Percentiles rank a stretch among this genome's conserved stretches.
Conservation (phyloP, 1,140 invertebrate genomes). For the Drosophila mayri region DNA sequence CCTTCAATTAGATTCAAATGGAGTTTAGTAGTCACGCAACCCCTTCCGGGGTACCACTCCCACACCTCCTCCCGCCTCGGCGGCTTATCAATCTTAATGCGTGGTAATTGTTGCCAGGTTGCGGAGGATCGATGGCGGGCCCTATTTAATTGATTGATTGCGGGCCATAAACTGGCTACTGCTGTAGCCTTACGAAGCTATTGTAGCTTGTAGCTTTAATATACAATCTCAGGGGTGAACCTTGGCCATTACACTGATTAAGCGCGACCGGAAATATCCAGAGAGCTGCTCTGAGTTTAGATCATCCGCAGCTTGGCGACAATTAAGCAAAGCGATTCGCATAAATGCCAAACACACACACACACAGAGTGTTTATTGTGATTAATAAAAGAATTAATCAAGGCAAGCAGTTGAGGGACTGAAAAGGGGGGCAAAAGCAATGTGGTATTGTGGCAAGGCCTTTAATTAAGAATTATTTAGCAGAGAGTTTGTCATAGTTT, state of each 20-base stretch:
- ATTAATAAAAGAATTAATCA: constrained; percentile 50
- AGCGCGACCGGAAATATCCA: constrained; percentile 65
- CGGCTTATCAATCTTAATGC: constrained; percentile 57
- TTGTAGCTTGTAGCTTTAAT: neutral
- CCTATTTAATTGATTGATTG: constrained; percentile 69
- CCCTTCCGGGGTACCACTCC: constrained; percentile 11
- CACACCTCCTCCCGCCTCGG: neutral
- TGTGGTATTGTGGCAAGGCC: neutral
- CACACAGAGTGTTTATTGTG: constrained; percentile 3
- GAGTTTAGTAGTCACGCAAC: constrained; percentile 41
- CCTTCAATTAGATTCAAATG: constrained; percentile 43
- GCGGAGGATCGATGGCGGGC: constrained; percentile 42
- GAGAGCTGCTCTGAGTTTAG: constrained; percentile 44
- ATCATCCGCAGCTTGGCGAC: constrained; percentile 56
- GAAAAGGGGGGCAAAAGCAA: no score
- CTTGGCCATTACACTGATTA: constrained; percentile 62
- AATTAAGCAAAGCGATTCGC: constrained; percentile 58
- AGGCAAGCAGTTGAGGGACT: neutral
- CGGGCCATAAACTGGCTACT: constrained; percentile 42
- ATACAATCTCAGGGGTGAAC: constrained; percentile 19
- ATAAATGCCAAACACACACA: constrained; percentile 23
- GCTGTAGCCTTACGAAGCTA: neutral
- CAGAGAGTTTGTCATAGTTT: no score
- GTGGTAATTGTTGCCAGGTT: constrained; percentile 64
- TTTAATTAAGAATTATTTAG: neutral